Evolutionary conservation across 2,888 invertebrate genomes (phyloP), one percentile per base, ranked within the genome.

Genomic region (Stenoptilia bipunctidactyla): DNA sequence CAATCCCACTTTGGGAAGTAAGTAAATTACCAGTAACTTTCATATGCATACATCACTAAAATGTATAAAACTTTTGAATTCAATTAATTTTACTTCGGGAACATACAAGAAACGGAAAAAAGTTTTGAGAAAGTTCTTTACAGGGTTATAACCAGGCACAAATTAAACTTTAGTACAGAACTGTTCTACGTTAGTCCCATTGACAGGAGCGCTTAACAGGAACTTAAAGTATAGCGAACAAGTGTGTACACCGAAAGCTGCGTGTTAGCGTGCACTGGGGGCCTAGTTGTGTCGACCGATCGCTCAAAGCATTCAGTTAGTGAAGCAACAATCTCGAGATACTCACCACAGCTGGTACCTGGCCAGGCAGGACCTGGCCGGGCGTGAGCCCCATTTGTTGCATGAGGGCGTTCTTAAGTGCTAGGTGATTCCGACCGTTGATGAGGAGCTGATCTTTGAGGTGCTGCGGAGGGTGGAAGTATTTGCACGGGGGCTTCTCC

Each of bases 401-500:
- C 92, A 96, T 94, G 67, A 96, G 88, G 61, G 96, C 96, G 87
- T 98, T 98, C 88, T 98, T 98, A 83, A 99, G 87, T 68, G 98
- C 98, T 86, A 99, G 89, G 88, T 99, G 98, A 89, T 99, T 98
- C 74, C 98, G 90, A 56, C 99, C 99, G 88, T 99, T 99, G 88
- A 99, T 98, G 83, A 99, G 89, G 76, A 99, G 89, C 89, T 99
- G 98, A 87, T 99, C 99, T 88, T 98, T 98, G 67, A 99, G 89
- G 85, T 99, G 99, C 85, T 98, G 98, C 58, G 99, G 99, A 59
- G 99, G 99, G 87, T 99, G 99, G 87, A 99, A 97, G 88, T 99
- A 99, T 89, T 99, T 99, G 94, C 99, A 99, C 66, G 98, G 98
- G 53, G 99, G 99, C 82, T 99, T 98, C 86, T 99, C 98, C 67